Evolutionary conservation across 2,888 invertebrate species (phyloP).

Genomic region (Lepidochrysops patricia): DNA sequence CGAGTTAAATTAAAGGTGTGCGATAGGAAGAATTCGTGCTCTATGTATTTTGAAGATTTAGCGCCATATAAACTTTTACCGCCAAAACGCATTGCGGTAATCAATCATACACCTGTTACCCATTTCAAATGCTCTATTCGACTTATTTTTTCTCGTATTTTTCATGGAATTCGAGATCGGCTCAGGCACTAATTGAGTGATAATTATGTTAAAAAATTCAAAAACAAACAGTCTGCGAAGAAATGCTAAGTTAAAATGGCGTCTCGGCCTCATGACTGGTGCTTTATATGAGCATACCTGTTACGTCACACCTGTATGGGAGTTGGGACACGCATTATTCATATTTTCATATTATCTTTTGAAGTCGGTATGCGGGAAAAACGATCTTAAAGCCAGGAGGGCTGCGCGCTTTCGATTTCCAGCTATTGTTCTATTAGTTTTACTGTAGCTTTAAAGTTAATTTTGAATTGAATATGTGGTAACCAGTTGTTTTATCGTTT

Average conservation of each 20-base stretch:
- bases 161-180: conserved; percentile 25
- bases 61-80: conserved; percentile 27
- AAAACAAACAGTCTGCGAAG: conserved; percentile 35
- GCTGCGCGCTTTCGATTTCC: conserved; percentile 34
- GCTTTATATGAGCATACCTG: conserved; percentile 63
- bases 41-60: not conserved
- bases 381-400: conserved; percentile 28
- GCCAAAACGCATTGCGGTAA: conserved; percentile 34
- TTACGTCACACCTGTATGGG: conserved; percentile 63
- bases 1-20: conserved; percentile 34
- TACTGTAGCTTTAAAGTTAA: conserved; percentile 17
- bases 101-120: conserved; percentile 31
- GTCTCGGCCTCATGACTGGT: conserved; percentile 39
- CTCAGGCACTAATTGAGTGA: conserved; percentile 33
- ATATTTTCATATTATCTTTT: conserved; percentile 51
- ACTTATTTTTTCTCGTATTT: conserved; percentile 22
- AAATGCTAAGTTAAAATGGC: conserved; percentile 54
- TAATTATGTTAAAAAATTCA: conserved; percentile 37
- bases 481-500: conserved; percentile 25
- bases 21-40: not conserved
- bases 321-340: conserved; percentile 47
- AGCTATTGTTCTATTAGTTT: conserved; percentile 31
- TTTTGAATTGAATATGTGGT: conserved; percentile 22
- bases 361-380: conserved; percentile 33
- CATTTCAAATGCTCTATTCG: conserved; percentile 4